Conservation (phyloP, 1,140 invertebrate species). For the Antheraea mylitta region DNA sequence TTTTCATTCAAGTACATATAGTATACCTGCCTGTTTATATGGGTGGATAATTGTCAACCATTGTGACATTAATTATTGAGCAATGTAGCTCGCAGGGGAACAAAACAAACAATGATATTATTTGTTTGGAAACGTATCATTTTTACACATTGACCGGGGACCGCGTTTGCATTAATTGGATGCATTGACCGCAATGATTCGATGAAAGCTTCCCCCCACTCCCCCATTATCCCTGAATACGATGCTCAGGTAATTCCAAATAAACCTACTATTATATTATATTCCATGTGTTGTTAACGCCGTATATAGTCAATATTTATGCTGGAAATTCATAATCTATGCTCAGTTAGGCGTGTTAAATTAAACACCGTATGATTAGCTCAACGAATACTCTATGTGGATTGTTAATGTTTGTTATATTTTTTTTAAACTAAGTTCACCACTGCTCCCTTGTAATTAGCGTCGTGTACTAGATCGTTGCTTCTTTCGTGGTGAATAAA, state of each 20-base stretch:
- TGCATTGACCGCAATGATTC: slow-evolving; percentile 45
- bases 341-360: background rate
- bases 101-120: slow-evolving; percentile 33
- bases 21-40: slow-evolving; percentile 3
- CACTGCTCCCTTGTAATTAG: too few species aligned
- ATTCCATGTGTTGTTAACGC: background rate
- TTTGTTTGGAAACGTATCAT: slow-evolving; percentile 40
- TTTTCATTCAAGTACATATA: slow-evolving; percentile 13
- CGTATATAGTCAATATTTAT: background rate
- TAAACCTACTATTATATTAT: slow-evolving; percentile 26
- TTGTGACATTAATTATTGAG: slow-evolving; percentile 28
- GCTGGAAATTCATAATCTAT: background rate
- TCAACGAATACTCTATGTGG: too few species aligned
- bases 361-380: background rate
- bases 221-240: slow-evolving; percentile 29
- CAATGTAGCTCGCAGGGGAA: slow-evolving; percentile 14
- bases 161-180: slow-evolving; percentile 56
- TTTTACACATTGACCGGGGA: slow-evolving; percentile 36
- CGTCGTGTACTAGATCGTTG: too few species aligned
- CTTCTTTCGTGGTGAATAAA: too few species aligned
- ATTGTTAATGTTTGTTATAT: too few species aligned
- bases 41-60: slow-evolving; percentile 22
- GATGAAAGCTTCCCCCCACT: slow-evolving; percentile 40
- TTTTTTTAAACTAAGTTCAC: too few species aligned
- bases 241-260: slow-evolving; percentile 59